These are phyloP conservation scores for Muntiacus reevesi DNA, from an alignment of 2,113 vertebrate species.

Conservation along the genomic window DNA sequence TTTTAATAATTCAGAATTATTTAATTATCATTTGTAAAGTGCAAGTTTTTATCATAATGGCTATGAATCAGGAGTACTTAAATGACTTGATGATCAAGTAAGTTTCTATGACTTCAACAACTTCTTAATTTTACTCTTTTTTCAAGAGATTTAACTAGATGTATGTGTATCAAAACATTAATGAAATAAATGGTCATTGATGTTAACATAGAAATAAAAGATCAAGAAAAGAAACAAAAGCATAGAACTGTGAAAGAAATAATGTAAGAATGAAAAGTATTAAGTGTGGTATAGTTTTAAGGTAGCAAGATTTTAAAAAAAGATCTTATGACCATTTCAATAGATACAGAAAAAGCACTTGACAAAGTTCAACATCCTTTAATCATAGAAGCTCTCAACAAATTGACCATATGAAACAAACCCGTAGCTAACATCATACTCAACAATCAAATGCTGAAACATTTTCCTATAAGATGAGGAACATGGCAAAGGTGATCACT, in stretches of 20 bases:
- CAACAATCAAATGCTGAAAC: background rate
- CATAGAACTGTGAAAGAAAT: background rate
- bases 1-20: constrained; percentile 31
- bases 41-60: background rate
- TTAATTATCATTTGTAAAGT: constrained; percentile 19
- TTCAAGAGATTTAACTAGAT: background rate
- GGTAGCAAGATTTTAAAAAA: background rate
- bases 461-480: background rate
- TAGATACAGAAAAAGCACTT: background rate
- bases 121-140: background rate
- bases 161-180: background rate
- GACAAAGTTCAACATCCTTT: background rate
- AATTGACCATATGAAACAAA: background rate
- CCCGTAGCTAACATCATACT: background rate
- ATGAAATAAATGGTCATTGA: background rate
- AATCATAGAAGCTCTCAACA: background rate
- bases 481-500: background rate
- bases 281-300: background rate
- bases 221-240: background rate
- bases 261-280: background rate
- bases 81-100: constrained; percentile 10
- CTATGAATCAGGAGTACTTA: background rate
- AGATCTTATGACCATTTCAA: background rate
- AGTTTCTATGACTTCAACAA: background rate
- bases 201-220: background rate